Evolutionary conservation across 2,113 vertebrate genomes (phyloP).

Genomic region (Elaphurus davidianus): DNA sequence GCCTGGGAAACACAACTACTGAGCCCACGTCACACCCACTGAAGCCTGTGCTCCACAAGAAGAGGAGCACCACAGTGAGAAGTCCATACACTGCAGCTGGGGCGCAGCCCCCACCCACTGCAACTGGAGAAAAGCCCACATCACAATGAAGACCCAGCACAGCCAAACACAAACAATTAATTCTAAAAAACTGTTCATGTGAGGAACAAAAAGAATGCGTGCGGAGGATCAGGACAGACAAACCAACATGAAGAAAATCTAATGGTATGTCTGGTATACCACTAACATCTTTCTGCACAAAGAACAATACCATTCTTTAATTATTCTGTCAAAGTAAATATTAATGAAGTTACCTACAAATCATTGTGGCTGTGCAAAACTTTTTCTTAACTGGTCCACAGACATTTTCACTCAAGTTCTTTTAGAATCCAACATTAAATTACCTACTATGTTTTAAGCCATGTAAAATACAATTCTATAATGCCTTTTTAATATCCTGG

Average conservation of each 20-base stretch:
- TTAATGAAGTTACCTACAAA: neutral
- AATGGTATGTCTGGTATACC: neutral
- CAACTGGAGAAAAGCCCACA: neutral
- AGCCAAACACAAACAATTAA: neutral
- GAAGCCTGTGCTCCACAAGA: neutral
- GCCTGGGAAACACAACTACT: neutral
- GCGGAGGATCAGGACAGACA: neutral
- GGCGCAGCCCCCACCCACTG: neutral
- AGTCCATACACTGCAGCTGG: neutral
- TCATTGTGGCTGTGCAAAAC: neutral
- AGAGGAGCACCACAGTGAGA: neutral
- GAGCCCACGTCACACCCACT: neutral
- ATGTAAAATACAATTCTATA: neutral
- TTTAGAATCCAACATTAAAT: neutral
- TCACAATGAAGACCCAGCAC: neutral
- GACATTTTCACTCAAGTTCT: neutral
- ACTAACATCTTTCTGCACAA: neutral
- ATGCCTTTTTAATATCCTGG: neutral
- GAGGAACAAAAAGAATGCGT: neutral
- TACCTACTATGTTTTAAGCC: neutral
- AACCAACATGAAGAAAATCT: neutral
- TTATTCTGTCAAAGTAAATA: neutral
- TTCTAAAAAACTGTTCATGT: neutral
- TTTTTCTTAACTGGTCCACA: neutral
- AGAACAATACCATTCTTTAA: neutral